Percentiles rank a stretch among this genome's conserved stretches.
Evolutionary conservation across 2,113 vertebrate genomes (phyloP).

Genomic region (Eulemur macaco): DNA sequence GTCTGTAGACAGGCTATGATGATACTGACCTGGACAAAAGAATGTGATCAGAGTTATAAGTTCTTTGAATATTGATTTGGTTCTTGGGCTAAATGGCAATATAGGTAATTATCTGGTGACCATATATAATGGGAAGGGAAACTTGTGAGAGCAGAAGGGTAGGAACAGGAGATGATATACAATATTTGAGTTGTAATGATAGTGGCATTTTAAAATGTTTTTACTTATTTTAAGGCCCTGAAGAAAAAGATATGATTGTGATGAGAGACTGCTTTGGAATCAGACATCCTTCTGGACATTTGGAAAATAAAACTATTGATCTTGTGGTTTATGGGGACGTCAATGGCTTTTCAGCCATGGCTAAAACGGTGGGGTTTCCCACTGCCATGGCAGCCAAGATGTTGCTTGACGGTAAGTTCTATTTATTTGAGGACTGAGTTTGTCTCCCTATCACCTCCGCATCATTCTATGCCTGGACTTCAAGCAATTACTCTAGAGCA

Average conservation of each 20-base stretch:
- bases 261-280: slow-evolving; percentile 94
- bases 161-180: background rate
- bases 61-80: background rate
- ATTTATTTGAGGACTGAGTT: background rate
- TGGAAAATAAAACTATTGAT: slow-evolving; percentile 92
- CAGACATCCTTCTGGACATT: slow-evolving; percentile 93
- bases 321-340: slow-evolving; percentile 95
- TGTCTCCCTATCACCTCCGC: background rate
- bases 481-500: background rate
- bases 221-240: slow-evolving; percentile 83
- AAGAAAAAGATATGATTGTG: slow-evolving; percentile 95
- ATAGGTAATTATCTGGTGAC: background rate
- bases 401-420: slow-evolving; percentile 93
- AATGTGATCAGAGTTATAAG: background rate
- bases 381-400: slow-evolving; percentile 94
- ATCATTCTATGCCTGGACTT: background rate
- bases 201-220: background rate
- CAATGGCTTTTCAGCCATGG: slow-evolving; percentile 96
- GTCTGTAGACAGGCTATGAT: background rate
- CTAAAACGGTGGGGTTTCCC: slow-evolving; percentile 96
- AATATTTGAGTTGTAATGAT: background rate
- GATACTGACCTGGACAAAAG: background rate
- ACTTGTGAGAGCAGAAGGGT: background rate
- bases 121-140: background rate
- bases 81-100: background rate